Percentiles rank a stretch among this genome's conserved stretches.
These are phyloP conservation scores for Rhadina sibilatrix DNA, from an alignment of 2,113 vertebrate species.

Conservation along the genomic window DNA sequence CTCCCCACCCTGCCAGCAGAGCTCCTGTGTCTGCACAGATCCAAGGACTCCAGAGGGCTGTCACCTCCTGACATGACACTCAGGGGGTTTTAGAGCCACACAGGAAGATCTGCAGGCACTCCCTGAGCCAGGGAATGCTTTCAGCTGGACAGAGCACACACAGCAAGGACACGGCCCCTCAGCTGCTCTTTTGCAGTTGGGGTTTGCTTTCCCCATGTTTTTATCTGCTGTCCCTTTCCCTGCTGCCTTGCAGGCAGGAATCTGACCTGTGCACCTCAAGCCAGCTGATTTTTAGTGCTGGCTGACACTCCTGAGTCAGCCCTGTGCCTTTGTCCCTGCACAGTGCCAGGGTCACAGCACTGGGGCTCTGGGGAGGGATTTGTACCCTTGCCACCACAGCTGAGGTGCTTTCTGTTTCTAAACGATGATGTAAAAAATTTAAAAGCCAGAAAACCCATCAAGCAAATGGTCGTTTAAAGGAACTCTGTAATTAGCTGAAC, in stretches of 20 bases:
- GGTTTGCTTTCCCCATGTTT: background rate
- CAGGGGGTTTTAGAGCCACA: background rate
- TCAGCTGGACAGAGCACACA: background rate
- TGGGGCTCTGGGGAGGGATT: background rate
- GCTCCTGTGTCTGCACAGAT: background rate
- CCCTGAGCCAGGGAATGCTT: background rate
- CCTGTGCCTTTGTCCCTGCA: background rate
- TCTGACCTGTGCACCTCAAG: background rate
- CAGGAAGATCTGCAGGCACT: background rate
- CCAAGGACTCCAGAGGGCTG: background rate
- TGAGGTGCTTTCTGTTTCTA: background rate
- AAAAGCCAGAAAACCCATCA: background rate
- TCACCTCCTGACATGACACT: background rate
- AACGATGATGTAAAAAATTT: background rate
- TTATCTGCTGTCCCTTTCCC: background rate
- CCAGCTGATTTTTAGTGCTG: background rate
- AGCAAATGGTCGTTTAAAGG: background rate
- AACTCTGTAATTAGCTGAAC: background rate
- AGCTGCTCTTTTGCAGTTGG: background rate
- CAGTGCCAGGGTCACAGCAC: background rate
- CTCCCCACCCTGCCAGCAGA: background rate
- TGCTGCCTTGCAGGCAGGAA: background rate
- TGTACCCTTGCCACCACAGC: background rate
- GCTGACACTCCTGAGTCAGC: background rate
- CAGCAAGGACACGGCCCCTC: background rate